Percentiles rank a stretch among this genome's conserved stretches.
Evolutionary conservation across 2,797 vertebrate genomes (phyloP).

Genomic region (Phalanger gymnotis): DNA sequence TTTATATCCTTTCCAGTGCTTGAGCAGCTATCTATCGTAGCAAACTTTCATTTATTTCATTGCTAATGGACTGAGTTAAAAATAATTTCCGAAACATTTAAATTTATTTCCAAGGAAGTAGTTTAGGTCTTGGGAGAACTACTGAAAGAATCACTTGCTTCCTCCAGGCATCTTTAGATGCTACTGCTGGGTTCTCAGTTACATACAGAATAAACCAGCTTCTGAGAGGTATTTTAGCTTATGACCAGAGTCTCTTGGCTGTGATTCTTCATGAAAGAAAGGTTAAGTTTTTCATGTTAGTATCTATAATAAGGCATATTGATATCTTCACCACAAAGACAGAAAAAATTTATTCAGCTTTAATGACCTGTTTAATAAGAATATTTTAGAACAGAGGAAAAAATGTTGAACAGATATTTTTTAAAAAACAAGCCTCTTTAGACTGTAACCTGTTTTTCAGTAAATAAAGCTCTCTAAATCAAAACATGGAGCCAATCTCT

Average conservation of each 20-base stretch:
- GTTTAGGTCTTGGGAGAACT: slow-evolving; percentile 19
- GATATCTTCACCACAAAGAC: neutral
- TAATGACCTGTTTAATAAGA: slow-evolving; percentile 48
- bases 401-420: slow-evolving; percentile 51
- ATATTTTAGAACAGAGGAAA: slow-evolving; percentile 43
- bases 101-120: neutral
- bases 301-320: slow-evolving; percentile 20
- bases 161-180: neutral
- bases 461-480: slow-evolving; percentile 46
- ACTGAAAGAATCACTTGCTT: slow-evolving; percentile 25
- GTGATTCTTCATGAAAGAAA: slow-evolving; percentile 13
- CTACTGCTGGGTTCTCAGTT: neutral
- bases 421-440: slow-evolving; percentile 14
- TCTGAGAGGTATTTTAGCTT: neutral
- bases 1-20: neutral
- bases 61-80: neutral
- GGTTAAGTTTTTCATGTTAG: neutral
- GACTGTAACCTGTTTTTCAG: slow-evolving; percentile 11
- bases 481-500: slow-evolving; percentile 34
- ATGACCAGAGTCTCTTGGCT: neutral
- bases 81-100: neutral
- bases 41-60: neutral
- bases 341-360: slow-evolving; percentile 17
- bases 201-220: neutral
- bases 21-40: neutral